Percentiles rank a stretch among this genome's conserved stretches.
These are phyloP conservation scores for Hemibagrus guttatus DNA, from an alignment of 2,797 vertebrate species.

Conservation along the genomic window DNA sequence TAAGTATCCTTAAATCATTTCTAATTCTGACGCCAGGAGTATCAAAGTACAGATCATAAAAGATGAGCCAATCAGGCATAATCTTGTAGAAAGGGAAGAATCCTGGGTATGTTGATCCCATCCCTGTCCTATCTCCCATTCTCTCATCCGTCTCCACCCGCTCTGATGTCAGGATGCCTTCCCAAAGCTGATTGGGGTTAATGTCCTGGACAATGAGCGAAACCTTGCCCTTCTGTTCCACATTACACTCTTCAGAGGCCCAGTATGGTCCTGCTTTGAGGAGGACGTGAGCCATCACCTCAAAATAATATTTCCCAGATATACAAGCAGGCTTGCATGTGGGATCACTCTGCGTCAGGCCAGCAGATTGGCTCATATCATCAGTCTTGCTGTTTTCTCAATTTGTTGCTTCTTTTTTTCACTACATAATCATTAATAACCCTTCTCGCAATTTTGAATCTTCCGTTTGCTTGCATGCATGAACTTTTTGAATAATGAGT, in stretches of 20 bases:
- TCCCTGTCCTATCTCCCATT: slow-evolving; percentile 36
- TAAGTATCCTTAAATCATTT: slow-evolving; percentile 48
- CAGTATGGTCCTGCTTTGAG: slow-evolving; percentile 57
- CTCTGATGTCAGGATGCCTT: slow-evolving; percentile 54
- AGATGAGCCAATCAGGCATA: slow-evolving; percentile 55
- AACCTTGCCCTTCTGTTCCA: slow-evolving; percentile 69
- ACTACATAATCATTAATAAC: slow-evolving; percentile 57
- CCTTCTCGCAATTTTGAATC: slow-evolving; percentile 41
- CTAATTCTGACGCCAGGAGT: slow-evolving; percentile 52
- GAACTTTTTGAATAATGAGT: slow-evolving; percentile 48
- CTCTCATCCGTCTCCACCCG: slow-evolving; percentile 39
- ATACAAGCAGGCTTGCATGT: slow-evolving; percentile 63
- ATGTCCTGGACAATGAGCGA: slow-evolving; percentile 67
- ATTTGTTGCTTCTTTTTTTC: slow-evolving; percentile 48
- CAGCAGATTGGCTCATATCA: slow-evolving; percentile 56
- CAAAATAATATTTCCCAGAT: slow-evolving; percentile 73
- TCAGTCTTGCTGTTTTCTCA: slow-evolving; percentile 55
- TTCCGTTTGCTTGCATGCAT: slow-evolving; percentile 33
- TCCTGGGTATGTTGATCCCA: slow-evolving; percentile 46
- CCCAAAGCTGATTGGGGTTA: slow-evolving; percentile 71
- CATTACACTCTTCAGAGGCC: slow-evolving; percentile 65
- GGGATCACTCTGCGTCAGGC: slow-evolving; percentile 63
- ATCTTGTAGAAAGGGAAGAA: slow-evolving; percentile 52
- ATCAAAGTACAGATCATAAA: slow-evolving; percentile 54
- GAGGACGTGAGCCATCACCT: slow-evolving; percentile 59